Evolutionary conservation across 1,140 invertebrate species (phyloP).

Genomic region (Philotrypesis tridentata): DNA sequence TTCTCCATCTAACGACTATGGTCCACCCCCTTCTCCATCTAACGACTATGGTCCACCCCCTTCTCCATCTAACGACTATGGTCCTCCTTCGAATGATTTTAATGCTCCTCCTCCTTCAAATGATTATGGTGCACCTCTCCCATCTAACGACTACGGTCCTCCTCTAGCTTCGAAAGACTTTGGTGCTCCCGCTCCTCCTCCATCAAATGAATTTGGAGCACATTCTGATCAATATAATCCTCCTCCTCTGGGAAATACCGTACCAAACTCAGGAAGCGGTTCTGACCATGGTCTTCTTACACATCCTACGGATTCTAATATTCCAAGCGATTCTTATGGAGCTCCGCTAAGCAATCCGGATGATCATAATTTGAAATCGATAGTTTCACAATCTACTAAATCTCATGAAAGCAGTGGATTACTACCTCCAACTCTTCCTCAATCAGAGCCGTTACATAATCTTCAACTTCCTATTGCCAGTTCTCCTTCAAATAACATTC

Average conservation of each 20-base stretch:
- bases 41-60: conserved; percentile 15
- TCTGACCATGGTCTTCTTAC: conserved; percentile 3
- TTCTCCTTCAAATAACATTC: conserved; percentile 35
- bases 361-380: conserved; percentile 66
- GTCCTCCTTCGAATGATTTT: too few species aligned
- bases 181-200: conserved; percentile 36
- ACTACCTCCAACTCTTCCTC: conserved; percentile 70
- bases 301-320: conserved; percentile 53
- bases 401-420: conserved; percentile 63
- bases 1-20: conserved; percentile 18
- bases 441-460: conserved; percentile 66
- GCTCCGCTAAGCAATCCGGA: conserved; percentile 66
- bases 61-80: conserved; percentile 33
- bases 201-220: conserved; percentile 57
- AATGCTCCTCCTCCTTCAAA: conserved; percentile 37
- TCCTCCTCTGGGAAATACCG: conserved; percentile 49
- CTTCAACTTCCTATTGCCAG: conserved; percentile 55
- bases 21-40: not conserved
- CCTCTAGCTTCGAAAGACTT: conserved; percentile 36
- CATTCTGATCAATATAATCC: conserved; percentile 64
- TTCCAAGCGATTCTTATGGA: conserved; percentile 70
- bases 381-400: conserved; percentile 59
- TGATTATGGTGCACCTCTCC: conserved; percentile 46
- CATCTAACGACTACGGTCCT: conserved; percentile 30
- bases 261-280: not conserved